Evolutionary conservation across 37 sponge, comb jelly and placozoan species (phyloP).

Genomic region (Ianthella basta): DNA sequence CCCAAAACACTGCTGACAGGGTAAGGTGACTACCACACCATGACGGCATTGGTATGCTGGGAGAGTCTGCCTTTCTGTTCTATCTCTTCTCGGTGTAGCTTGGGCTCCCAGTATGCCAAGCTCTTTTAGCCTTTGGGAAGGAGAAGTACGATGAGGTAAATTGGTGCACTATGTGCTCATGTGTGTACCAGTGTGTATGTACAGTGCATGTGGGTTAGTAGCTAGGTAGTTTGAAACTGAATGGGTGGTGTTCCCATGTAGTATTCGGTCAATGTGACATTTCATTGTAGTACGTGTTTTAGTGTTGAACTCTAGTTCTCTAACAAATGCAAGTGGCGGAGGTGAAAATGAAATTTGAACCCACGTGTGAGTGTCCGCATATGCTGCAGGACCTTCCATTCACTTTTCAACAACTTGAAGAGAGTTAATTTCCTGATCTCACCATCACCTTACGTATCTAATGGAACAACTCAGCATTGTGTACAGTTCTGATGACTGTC

Average conservation of each 20-base stretch:
- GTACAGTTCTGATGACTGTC: too few species aligned
- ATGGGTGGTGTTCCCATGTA: not conserved
- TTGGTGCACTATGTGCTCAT: not conserved
- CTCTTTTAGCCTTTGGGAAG: constrained; percentile 42
- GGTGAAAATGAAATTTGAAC: too few species aligned
- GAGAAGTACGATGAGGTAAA: constrained; percentile 40
- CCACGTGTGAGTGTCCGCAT: too few species aligned
- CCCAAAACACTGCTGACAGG: not conserved
- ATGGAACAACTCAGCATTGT: too few species aligned
- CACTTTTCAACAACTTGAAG: too few species aligned
- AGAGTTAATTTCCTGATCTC: too few species aligned
- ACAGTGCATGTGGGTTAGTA: not conserved
- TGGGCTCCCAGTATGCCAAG: constrained; percentile 49
- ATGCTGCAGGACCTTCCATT: too few species aligned
- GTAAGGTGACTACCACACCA: not conserved
- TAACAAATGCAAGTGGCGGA: too few species aligned
- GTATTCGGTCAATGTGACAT: not conserved
- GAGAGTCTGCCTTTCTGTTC: not conserved
- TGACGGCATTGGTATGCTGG: not conserved
- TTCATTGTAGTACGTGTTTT: too few species aligned
- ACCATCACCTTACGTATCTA: too few species aligned
- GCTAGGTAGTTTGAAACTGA: not conserved
- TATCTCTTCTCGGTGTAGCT: constrained; percentile 5
- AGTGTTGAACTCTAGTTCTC: too few species aligned
- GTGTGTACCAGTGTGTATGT: not conserved